Evolutionary conservation across 1,140 invertebrate species (phyloP), one percentile per base, ranked within the genome.

Genomic region (Riptortus pedestris): DNA sequence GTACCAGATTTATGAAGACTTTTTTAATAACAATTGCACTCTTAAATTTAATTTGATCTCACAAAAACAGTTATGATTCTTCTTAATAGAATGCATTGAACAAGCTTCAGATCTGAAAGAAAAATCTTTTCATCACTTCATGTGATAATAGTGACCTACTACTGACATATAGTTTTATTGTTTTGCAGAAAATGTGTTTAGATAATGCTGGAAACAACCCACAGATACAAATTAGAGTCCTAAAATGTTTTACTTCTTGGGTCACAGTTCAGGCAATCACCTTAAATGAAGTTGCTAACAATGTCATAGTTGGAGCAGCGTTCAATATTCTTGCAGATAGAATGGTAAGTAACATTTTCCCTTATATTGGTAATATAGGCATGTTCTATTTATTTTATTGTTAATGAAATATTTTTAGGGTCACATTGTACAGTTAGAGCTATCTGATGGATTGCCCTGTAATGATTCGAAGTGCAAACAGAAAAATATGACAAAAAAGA

Each of bases 201-300:
- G 80, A 79, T 67, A 82, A 77, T 60, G 76, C 78, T 64, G 72
- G 74, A 33, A 77, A 81, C 22, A 80, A 81, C 73, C 65, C 75
- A 52, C 76, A 77, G 69, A 76, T 83, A 47, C 76, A 78, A 63
- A 74, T 79, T 27, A 83, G 84, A 73, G 81, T 87, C 48, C 74
- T 90, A 38, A 80, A 82, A 68, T 91, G 87, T 75, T 87, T 90
- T 75, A 88, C 85, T 9, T 87, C 87, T 20, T 91, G 88, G 89
- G 78, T 90, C 38, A 81, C 81, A 26, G 80, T 89, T 2, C 80
- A 83, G 70, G 86, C 85, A 16, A 83, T 90, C 66, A 79, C 81
- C 29, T 74, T 87, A 26, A 74, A 81, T 52, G 79, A 83, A 57
- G 76, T 87, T 57, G 78, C 81, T 20, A 81, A 85, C 48, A 88